These are phyloP conservation scores for Habrosyne pyritoides DNA, from an alignment of 2,888 invertebrate genomes.

Conservation along the genomic window DNA sequence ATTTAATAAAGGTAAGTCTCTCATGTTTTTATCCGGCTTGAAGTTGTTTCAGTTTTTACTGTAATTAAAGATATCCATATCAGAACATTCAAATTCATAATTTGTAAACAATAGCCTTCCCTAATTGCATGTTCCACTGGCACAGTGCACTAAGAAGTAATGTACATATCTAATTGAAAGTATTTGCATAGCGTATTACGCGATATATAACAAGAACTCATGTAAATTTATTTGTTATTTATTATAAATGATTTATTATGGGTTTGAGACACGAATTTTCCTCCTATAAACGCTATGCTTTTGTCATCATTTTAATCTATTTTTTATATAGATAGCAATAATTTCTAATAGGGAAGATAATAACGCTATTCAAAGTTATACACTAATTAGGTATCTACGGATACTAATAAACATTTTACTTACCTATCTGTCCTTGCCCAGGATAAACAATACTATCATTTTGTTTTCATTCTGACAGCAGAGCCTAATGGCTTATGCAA, in stretches of 20 bases:
- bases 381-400: too few species aligned
- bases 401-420: too few species aligned
- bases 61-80: not conserved
- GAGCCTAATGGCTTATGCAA: too few species aligned
- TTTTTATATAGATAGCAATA: not conserved
- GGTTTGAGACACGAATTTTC: not conserved
- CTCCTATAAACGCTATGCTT: not conserved
- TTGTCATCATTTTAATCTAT: not conserved
- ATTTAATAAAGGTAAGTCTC: conserved; percentile 86
- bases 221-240: not conserved
- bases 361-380: too few species aligned
- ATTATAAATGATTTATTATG: not conserved
- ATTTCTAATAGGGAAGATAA: not conserved
- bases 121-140: not conserved
- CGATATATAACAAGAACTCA: not conserved
- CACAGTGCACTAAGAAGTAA: not conserved
- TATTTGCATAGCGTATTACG: not conserved
- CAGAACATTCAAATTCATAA: not conserved
- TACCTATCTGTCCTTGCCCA: too few species aligned
- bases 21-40: not conserved
- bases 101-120: not conserved
- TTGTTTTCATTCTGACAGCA: too few species aligned
- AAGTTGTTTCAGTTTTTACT: not conserved
- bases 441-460: too few species aligned
- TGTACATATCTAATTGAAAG: not conserved